Conservation (phyloP, 2,113 vertebrate species). For the Seriola rivoliana region DNA sequence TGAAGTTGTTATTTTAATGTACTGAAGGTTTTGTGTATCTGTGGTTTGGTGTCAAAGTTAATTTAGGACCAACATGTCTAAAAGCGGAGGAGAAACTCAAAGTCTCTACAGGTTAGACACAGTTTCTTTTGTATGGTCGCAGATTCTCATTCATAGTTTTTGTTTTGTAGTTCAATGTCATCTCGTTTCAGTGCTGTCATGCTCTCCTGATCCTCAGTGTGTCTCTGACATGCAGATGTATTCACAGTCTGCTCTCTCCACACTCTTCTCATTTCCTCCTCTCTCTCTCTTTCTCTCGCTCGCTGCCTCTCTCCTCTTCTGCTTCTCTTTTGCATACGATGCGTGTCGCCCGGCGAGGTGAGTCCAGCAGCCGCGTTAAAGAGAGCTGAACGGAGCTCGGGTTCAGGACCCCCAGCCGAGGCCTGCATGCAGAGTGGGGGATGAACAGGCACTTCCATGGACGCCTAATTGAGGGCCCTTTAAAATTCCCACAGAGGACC, state of each 20-base stretch:
- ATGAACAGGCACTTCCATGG: constrained; percentile 52
- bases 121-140: no score
- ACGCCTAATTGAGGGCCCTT: constrained; percentile 79
- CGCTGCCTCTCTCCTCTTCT: constrained; percentile 31
- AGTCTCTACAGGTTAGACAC: no score
- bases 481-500: constrained; percentile 81
- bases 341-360: constrained; percentile 51
- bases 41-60: no score
- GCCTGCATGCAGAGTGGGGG: constrained; percentile 78
- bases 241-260: neutral
- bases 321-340: constrained; percentile 76
- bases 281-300: neutral
- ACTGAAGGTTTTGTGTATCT: no score
- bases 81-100: no score
- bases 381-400: constrained; percentile 53
- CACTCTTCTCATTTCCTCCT: neutral
- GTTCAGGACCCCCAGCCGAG: constrained; percentile 77
- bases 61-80: no score
- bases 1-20: no score
- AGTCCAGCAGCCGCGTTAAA: constrained; percentile 55
- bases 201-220: neutral
- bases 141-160: neutral
- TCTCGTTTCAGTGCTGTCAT: neutral
- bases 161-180: no score
- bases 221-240: constrained; percentile 33